Base-by-base conservation (phyloP, 2,888 invertebrate species). In the Orchesella flavescens region DNA sequence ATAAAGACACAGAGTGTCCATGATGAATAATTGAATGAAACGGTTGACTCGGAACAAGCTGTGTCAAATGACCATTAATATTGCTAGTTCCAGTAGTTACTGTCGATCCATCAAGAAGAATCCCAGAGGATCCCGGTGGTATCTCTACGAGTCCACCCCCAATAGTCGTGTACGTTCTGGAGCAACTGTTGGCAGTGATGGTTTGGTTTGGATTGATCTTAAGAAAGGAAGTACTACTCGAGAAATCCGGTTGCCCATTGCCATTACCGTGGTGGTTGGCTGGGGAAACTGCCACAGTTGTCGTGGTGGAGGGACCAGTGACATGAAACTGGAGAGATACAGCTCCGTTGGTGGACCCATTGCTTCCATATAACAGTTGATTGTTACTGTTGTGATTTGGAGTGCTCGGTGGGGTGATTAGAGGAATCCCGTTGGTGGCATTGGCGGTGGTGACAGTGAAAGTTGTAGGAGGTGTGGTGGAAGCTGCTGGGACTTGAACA, bases 11-110 rank as follows among this genome's bases (percentile, higher is more conserved):
- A 59, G 81, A 76, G 57, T 83, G 83, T 24, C 65, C 75, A 75
- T 83, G 82, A 73, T 84, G 80, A 75, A 75, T 73, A 68, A 83
- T 73, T 23, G 79, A 78, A 74, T 85, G 85, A 44, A 84, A 86
- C 43, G 86, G 83, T 85, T 84, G 84, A 82, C 81, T 86, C 44
- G 86, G 84, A 19, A 84, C 84, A 23, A 86, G 83, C 61, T 85
- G 85, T 23, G 86, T 85, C 65, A 85, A 79, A 76, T 79, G 71
- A 74, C 78, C 72, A 46, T 59, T 74, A 61, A 74, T 71, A 75
- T 68, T 83, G 72, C 72, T 61, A 59, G 61, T 74, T 73, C 69
- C 73, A 24, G 59, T 19, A 46, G 71, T 19, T 17, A 49, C 13
- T 0, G 71, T 55, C 72, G 79, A 80, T 73, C 80, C 80, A 74